These are phyloP conservation scores for Papilio demoleus DNA, from an alignment of 2,888 invertebrate genomes.

Conservation along the genomic window DNA sequence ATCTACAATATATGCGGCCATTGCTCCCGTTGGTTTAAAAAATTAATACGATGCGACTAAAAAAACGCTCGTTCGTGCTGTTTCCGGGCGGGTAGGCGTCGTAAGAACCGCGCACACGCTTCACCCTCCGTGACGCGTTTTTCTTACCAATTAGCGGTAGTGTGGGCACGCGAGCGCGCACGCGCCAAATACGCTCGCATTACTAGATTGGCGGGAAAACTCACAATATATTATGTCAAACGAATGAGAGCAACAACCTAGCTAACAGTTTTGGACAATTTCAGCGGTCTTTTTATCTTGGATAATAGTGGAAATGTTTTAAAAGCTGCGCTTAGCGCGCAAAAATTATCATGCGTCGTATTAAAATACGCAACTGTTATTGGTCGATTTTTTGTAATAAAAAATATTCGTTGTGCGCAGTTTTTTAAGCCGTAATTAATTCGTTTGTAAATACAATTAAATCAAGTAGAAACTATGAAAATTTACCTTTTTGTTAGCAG, in stretches of 20 bases:
- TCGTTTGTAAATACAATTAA: neutral
- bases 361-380: neutral
- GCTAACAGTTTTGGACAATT: conserved; percentile 1
- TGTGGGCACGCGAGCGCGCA: conserved; percentile 48
- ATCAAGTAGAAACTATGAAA: neutral
- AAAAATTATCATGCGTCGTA: neutral
- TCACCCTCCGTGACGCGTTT: conserved; percentile 55
- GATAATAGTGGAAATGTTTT: neutral
- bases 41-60: conserved; percentile 49
- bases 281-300: neutral
- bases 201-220: conserved; percentile 23
- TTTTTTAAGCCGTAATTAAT: neutral
- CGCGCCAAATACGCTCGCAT: conserved; percentile 44
- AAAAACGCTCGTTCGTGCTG: conserved; percentile 58
- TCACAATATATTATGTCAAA: conserved; percentile 20
- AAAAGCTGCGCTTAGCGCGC: neutral
- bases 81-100: conserved; percentile 59
- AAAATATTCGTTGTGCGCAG: neutral
- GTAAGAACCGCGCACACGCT: conserved; percentile 59
- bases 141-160: conserved; percentile 52
- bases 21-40: conserved; percentile 32
- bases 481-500: too few relatives aligned
- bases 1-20: conserved; percentile 37
- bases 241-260: neutral
- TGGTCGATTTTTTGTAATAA: neutral